These are phyloP conservation scores for Apaloderma vittatum DNA, from an alignment of 2,113 vertebrate genomes.

Conservation along the genomic window DNA sequence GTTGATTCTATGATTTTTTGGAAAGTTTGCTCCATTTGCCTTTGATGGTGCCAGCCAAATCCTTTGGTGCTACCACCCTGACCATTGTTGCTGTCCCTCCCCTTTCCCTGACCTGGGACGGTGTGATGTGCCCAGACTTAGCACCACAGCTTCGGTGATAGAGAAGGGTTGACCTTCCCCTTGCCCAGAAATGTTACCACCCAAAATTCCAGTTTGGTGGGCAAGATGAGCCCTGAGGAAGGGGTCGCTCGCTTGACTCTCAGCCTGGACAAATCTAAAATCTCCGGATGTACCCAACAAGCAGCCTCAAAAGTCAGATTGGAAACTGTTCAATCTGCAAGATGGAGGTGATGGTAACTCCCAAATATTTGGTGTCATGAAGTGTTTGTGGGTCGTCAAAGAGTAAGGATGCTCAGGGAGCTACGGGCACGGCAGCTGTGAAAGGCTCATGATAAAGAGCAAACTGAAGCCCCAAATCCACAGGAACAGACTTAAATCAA, in stretches of 20 bases:
- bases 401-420: neutral
- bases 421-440: neutral
- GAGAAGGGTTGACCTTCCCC: neutral
- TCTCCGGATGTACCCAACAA: neutral
- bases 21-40: neutral
- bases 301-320: neutral
- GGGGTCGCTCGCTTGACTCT: neutral
- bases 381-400: neutral
- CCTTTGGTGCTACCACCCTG: neutral
- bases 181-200: rapidly evolving
- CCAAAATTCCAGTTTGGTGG: neutral
- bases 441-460: neutral
- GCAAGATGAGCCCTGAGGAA: neutral
- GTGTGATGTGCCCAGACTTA: rapidly evolving
- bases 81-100: rapidly evolving
- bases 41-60: neutral
- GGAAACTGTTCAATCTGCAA: neutral
- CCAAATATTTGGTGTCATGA: neutral
- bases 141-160: neutral
- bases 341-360: neutral
- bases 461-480: neutral
- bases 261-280: neutral
- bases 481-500: slow-evolving; percentile 16
- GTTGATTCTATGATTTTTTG: neutral
- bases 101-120: neutral